A percentile compares a stretch with the other conserved stretches of the same genome.
Evolutionary conservation across 2,888 invertebrate species (phyloP).

Genomic region (Gymnosoma rotundatum): DNA sequence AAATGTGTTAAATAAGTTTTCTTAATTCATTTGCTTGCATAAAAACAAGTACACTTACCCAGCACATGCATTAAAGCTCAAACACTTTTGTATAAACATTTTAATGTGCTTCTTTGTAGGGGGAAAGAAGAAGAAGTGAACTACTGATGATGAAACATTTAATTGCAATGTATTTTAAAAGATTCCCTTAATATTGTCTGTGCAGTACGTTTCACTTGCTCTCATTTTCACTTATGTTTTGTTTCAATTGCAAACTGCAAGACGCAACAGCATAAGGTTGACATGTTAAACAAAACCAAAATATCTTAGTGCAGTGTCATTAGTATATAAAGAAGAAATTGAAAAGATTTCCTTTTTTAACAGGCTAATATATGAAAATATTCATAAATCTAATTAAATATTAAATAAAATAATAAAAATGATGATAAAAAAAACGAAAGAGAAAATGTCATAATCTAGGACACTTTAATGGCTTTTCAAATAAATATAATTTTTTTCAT

Average conservation of each 20-base stretch:
- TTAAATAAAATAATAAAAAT: not conserved
- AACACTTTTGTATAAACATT: constrained; percentile 9
- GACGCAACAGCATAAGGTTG: constrained; percentile 23
- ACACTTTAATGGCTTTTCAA: constrained; percentile 26
- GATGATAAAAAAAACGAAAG: not conserved
- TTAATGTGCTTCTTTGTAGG: constrained; percentile 8
- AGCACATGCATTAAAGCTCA: not conserved
- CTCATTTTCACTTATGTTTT: constrained; percentile 23
- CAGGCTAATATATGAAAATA: constrained; percentile 39
- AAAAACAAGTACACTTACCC: too few relatives aligned
- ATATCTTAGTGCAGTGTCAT: not conserved
- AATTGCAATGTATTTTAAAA: not conserved
- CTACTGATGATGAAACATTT: constrained; percentile 23
- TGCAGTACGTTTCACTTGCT: constrained; percentile 2
- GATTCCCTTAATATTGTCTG: too few relatives aligned
- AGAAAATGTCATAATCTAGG: not conserved
- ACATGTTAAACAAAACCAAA: constrained; percentile 18
- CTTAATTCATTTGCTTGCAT: constrained; percentile 38
- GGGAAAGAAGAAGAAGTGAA: not conserved
- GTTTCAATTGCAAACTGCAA: constrained; percentile 15
- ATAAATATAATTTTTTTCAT: not conserved
- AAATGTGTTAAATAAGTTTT: constrained; percentile 63
- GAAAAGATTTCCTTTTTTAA: not conserved
- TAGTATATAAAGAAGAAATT: not conserved
- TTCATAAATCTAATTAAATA: constrained; percentile 28